A percentile compares a stretch with the other conserved stretches of the same genome.
phyloP scores from a whole-genome alignment of 2,888 invertebrate genomes.

The Phragmatobia fuliginosa region DNA sequence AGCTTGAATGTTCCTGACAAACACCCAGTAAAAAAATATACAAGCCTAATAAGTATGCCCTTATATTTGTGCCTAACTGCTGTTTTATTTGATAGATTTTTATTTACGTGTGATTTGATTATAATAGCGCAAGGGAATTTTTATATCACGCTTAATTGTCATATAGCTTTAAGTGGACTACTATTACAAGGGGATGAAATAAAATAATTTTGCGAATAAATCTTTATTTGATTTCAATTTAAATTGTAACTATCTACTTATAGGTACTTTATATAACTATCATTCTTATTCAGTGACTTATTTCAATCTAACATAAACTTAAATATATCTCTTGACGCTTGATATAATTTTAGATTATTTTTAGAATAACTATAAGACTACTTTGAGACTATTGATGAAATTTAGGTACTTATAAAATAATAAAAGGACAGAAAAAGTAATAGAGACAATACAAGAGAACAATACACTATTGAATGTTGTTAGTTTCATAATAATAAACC shows the following conservation, averaged over 20 bases:
- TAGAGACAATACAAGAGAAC: not conserved
- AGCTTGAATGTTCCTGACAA: not conserved
- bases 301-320: not conserved
- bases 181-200: slow-evolving; percentile 5
- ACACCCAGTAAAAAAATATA: not conserved
- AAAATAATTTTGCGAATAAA: slow-evolving; percentile 2
- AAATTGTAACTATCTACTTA: not conserved
- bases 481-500: not conserved
- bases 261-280: not conserved
- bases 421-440: not conserved
- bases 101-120: not conserved
- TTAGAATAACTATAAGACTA: not conserved
- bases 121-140: not conserved
- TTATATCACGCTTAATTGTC: slow-evolving; percentile 8
- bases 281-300: not conserved
- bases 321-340: not conserved
- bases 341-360: not conserved
- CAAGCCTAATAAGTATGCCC: not conserved
- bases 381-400: not conserved
- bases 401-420: not conserved
- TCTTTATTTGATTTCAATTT: slow-evolving; percentile 6
- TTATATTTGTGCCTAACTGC: not conserved
- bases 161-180: not conserved
- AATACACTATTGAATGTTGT: not conserved
- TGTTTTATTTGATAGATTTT: not conserved